Evolutionary conservation across 2,888 invertebrate species (phyloP), one percentile per base, ranked within the genome.

Genomic region (Polymixis lichenea): DNA sequence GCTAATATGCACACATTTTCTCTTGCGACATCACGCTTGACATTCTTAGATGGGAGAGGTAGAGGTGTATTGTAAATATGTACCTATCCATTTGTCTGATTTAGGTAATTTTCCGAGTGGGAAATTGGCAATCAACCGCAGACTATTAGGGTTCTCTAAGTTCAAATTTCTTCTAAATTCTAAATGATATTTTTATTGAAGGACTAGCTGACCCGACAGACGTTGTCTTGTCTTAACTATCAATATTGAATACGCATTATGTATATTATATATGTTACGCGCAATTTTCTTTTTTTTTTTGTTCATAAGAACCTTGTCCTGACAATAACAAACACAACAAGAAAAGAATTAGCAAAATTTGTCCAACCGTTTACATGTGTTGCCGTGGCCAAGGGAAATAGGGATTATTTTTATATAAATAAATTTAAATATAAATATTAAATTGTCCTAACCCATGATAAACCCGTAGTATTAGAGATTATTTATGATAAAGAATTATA

Each of bases 1-100:
- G 83, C 76, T 78, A 83, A 86, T 85, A 83, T 82, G 78, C 85
- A 80, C 85, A 83, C 81, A 82, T 87, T 87, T 88, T 85, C 87
- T 86, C 80, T 72, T 80, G 72, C 38, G 66, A 85, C 55, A 71
- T 67, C 49, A 71, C 61, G 73, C 69, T 58, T 83, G 43, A 71
- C 56, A 53, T 86, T 87, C 83, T 85, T 83, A 56, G 69, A 84
- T 84, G 86, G 83, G 81, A 82, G 66, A 25, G 60, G 64, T 55
- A 65, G 51, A 43, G 43, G 6, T 28, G 15, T 22, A 25, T 22
- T 71, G 19, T 49, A 55, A 46, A 67, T 38, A 53, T 67, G 25
- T 60, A 43, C n/a, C 43, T 43, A 13, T 58, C 0, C 22, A 58
- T 56, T 58, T 25, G 32, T 46, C 19, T 9, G 6, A 17, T 46